A percentile compares a stretch with the other conserved stretches of the same genome.
Evolutionary conservation across 2,797 vertebrate genomes (phyloP).

Genomic region (Tenualosa thibaudeaui): DNA sequence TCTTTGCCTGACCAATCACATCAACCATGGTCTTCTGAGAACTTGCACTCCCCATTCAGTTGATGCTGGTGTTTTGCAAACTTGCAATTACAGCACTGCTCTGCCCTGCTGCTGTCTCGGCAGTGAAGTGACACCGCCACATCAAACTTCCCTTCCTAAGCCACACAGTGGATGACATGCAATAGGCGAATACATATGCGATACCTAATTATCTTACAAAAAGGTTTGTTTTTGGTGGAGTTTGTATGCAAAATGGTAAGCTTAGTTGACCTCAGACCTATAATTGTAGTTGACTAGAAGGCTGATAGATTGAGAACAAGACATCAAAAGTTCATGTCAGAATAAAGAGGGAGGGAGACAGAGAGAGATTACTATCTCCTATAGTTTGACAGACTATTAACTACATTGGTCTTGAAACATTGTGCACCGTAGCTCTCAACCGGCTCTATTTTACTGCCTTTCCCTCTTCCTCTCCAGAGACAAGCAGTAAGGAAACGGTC

Average conservation of each 20-base stretch:
- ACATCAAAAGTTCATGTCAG: background rate
- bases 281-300: too few relatives aligned
- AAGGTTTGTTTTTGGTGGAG: too few relatives aligned
- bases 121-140: background rate
- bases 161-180: background rate
- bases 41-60: background rate
- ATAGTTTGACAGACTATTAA: background rate
- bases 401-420: background rate
- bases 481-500: background rate
- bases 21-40: background rate
- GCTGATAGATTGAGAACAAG: background rate
- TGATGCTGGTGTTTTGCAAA: too few relatives aligned
- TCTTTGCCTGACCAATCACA: background rate
- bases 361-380: background rate
- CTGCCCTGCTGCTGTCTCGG: background rate
- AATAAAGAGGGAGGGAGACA: background rate
- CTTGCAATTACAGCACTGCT: background rate
- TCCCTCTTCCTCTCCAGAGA: background rate
- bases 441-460: background rate
- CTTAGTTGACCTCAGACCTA: too few relatives aligned
- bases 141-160: background rate
- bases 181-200: background rate
- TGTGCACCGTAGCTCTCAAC: background rate
- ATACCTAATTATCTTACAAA: background rate
- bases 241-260: background rate